A percentile compares a stretch with the other conserved stretches of the same genome.
Evolutionary conservation across 1,140 invertebrate species (phyloP).

Genomic region (Nilaparvata lugens): DNA sequence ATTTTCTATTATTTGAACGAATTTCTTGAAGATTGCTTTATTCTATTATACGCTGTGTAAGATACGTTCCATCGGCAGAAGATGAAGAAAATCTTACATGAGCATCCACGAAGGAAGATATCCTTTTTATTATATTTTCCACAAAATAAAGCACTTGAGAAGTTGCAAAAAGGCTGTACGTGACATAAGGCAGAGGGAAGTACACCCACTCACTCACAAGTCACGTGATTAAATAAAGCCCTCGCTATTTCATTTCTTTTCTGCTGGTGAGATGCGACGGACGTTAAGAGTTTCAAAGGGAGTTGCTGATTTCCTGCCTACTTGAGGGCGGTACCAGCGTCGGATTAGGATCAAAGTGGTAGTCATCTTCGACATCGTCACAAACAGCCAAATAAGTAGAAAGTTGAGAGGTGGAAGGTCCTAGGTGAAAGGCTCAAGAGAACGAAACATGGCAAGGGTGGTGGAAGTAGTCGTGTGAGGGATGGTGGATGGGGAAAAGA

Average conservation of each 20-base stretch:
- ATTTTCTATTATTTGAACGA: no score
- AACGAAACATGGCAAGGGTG: constrained; percentile 3
- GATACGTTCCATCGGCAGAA: background rate
- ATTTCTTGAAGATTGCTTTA: no score
- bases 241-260: no score
- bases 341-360: no score
- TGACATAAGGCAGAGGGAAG: no score
- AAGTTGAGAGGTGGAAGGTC: constrained; percentile 4
- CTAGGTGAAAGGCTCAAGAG: background rate
- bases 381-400: constrained; percentile 22
- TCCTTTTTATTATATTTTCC: background rate
- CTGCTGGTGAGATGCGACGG: background rate
- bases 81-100: background rate
- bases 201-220: no score
- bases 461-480: constrained; percentile 15
- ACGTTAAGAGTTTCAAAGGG: constrained; percentile 11
- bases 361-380: no score
- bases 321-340: no score
- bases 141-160: background rate
- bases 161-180: no score
- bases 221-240: no score
- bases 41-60: background rate
- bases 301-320: background rate
- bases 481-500: background rate
- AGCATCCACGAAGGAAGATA: background rate